Evolutionary conservation across 2,113 vertebrate genomes (phyloP).

Genomic region (Circaetus gallicus): DNA sequence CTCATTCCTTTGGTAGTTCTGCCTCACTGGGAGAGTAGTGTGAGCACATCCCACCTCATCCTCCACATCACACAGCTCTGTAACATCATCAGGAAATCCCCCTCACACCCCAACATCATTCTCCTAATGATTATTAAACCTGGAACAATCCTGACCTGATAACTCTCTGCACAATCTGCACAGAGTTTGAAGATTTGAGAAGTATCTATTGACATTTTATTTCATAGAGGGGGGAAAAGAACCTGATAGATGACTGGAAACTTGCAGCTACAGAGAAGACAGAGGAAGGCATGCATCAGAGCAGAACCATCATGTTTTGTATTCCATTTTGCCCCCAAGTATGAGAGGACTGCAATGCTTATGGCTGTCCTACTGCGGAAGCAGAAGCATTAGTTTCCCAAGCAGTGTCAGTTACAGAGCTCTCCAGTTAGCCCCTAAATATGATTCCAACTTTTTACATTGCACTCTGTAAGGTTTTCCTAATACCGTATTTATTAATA

Average conservation of each 20-base stretch:
- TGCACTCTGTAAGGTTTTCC: background rate
- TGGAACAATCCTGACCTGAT: background rate
- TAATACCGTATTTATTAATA: background rate
- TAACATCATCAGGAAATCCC: background rate
- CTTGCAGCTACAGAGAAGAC: background rate
- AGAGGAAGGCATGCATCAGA: background rate
- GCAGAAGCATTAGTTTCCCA: background rate
- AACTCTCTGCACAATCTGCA: background rate
- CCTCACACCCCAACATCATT: rapidly evolving
- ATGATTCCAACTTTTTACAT: background rate
- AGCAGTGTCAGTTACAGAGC: background rate
- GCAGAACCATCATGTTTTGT: background rate
- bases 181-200: background rate
- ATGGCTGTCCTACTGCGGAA: background rate
- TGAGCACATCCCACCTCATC: background rate
- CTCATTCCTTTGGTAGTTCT: background rate
- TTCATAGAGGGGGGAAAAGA: background rate
- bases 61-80: background rate
- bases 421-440: background rate
- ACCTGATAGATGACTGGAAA: background rate
- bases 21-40: background rate
- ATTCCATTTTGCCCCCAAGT: background rate
- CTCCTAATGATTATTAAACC: background rate
- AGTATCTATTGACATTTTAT: background rate
- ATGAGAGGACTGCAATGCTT: background rate